Percentiles rank a stretch among this genome's conserved stretches.
phyloP scores from a whole-genome alignment of 2,797 vertebrate species.

The Helostoma temminkii region DNA sequence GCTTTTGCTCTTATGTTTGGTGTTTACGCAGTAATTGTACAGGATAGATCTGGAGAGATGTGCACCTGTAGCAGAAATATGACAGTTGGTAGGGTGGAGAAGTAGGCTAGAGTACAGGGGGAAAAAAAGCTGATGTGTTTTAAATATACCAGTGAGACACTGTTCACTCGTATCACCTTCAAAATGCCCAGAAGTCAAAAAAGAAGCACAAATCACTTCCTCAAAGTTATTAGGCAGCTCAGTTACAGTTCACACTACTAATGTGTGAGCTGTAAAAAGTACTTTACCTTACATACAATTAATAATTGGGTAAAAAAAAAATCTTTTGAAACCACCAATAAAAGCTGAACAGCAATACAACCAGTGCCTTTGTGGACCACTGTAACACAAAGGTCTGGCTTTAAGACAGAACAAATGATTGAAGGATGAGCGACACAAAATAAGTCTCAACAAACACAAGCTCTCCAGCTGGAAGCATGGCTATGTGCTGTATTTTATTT shows the following conservation, averaged over 20 bases:
- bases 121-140: neutral
- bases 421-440: constrained; percentile 67
- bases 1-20: too few relatives aligned
- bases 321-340: constrained; percentile 66
- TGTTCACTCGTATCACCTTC: constrained; percentile 22
- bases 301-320: constrained; percentile 42
- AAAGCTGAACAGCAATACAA: constrained; percentile 56
- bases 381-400: constrained; percentile 33
- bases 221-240: constrained; percentile 33
- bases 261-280: constrained; percentile 21
- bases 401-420: constrained; percentile 55
- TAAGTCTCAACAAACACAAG: constrained; percentile 47
- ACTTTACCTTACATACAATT: constrained; percentile 40
- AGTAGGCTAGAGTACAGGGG: neutral
- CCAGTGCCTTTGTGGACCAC: constrained; percentile 36
- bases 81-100: neutral
- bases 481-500: constrained; percentile 17
- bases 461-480: constrained; percentile 29
- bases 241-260: constrained; percentile 37
- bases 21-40: neutral
- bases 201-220: constrained; percentile 21
- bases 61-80: neutral
- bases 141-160: constrained; percentile 25
- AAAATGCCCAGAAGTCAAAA: constrained; percentile 28
- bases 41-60: neutral